These are phyloP conservation scores for Drosophila mayaguana DNA, from an alignment of 2,888 invertebrate species.

Conservation along the genomic window DNA sequence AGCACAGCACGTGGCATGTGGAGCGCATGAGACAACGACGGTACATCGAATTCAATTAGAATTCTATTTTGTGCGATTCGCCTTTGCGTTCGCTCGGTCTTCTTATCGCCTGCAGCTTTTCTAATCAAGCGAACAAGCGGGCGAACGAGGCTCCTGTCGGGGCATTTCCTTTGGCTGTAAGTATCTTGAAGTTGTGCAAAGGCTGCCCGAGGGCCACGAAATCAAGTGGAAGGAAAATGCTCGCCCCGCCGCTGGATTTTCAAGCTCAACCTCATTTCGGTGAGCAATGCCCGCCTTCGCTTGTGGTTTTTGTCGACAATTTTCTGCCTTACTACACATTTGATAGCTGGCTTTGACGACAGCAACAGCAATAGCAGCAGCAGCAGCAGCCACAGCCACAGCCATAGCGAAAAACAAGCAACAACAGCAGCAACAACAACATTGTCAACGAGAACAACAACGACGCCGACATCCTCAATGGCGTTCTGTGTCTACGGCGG, in stretches of 20 bases:
- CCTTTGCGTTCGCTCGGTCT: slow-evolving; percentile 13
- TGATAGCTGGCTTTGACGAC: slow-evolving; percentile 66
- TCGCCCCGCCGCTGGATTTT: slow-evolving; percentile 60
- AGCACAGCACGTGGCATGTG: slow-evolving; percentile 35
- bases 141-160: not conserved
- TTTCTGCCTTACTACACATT: slow-evolving; percentile 77
- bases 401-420: slow-evolving; percentile 6
- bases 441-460: slow-evolving; percentile 28
- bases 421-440: slow-evolving; percentile 14
- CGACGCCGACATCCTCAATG: slow-evolving; percentile 34
- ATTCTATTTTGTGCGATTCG: slow-evolving; percentile 48
- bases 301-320: slow-evolving; percentile 64
- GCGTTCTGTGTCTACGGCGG: slow-evolving; percentile 30
- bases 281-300: slow-evolving; percentile 31
- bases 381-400: not conserved
- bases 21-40: slow-evolving; percentile 21
- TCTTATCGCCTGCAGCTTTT: slow-evolving; percentile 71
- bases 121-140: slow-evolving; percentile 73
- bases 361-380: slow-evolving; percentile 23
- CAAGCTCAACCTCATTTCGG: slow-evolving; percentile 73
- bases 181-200: slow-evolving; percentile 55
- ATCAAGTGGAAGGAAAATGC: slow-evolving; percentile 70
- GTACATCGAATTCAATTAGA: slow-evolving; percentile 78
- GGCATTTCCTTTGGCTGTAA: slow-evolving; percentile 46
- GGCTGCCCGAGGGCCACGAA: slow-evolving; percentile 62